Base-by-base conservation (phyloP, 2,888 invertebrate species). In the Tanytarsus gracilentus region DNA sequence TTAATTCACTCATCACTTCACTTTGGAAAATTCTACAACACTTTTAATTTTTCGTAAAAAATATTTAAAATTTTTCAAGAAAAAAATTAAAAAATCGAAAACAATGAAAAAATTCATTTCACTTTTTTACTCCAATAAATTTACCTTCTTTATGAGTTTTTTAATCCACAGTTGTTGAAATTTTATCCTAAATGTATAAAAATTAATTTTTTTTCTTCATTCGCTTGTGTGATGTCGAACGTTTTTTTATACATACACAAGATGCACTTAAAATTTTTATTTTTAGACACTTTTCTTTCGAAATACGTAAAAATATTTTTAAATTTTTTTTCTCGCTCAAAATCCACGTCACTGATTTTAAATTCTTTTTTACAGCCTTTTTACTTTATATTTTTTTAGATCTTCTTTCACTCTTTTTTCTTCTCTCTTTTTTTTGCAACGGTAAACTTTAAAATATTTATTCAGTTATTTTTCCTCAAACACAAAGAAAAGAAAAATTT, bases 321-420 rank as follows among this genome's bases (percentile, higher is more conserved):
- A 27, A 26, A 8, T 50, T 11, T 9, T 44, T 9, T 44, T 16
- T 40, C 18, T 44, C n/a, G n/a, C n/a, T 23, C 53, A 14, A 53
- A 51, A 33, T 53, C 53, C 53, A 53, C 53, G 53, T 53, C 53
- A 53, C 53, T 53, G 36, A 53, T 53, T 53, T 36, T 25, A 33
- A 36, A 30, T 53, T 53, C 33, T 33, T 53, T 53, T 53, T 27
- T n/a, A 53, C 53, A 53, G 36, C 27, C 36, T 53, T 53, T 53
- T 53, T 53, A 39, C 36, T 53, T 53, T 53, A 29, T 39, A 36
- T 53, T 39, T 53, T 53, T 53, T 44, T 44, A 18, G 18, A 44
- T 51, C 18, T 51, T 51, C n/a, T 53, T 52, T 29, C 52, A 33
- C 49, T 49, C 27, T 27, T 53, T 53, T 14, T 33, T 53, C 36